A percentile compares a stretch with the other conserved stretches of the same genome.
These are phyloP conservation scores for Pipistrellus kuhlii DNA, from an alignment of 2,797 vertebrate species.

Conservation along the genomic window DNA sequence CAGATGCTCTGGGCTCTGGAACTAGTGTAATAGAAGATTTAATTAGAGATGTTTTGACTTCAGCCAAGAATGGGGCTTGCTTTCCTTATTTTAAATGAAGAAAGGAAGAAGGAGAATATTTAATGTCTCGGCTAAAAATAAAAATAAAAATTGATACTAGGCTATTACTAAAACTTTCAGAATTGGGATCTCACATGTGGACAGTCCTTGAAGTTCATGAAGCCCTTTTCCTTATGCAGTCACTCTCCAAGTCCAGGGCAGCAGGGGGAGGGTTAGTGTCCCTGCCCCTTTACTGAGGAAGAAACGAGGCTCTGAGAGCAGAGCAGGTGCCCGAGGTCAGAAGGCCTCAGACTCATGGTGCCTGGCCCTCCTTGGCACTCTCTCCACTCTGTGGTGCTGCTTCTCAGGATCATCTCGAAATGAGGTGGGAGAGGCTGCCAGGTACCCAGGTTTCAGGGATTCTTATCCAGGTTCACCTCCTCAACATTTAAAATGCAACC, in stretches of 20 bases:
- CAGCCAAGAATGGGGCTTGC: not conserved
- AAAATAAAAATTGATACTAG: not conserved
- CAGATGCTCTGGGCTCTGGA: not conserved
- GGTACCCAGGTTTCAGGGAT: not conserved
- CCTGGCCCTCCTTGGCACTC: not conserved
- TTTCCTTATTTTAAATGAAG: not conserved
- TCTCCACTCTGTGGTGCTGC: not conserved
- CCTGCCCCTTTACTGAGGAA: not conserved
- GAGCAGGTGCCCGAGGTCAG: not conserved
- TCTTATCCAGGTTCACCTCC: not conserved
- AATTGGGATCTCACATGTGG: not conserved
- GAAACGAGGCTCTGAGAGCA: not conserved
- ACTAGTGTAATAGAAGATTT: not conserved
- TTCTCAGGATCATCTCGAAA: not conserved
- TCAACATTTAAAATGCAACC: not conserved
- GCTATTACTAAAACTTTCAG: not conserved
- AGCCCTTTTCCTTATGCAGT: not conserved
- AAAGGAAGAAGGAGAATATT: not conserved
- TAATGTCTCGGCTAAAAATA: conserved; percentile 26
- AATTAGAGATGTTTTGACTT: not conserved
- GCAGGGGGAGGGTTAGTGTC: rapidly evolving
- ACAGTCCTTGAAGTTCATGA: not conserved
- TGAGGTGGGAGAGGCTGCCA: not conserved
- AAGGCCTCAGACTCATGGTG: not conserved
- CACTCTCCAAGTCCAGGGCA: not conserved